phyloP scores from a whole-genome alignment of 2,797 vertebrate genomes.

The Smutsia temminckii region DNA sequence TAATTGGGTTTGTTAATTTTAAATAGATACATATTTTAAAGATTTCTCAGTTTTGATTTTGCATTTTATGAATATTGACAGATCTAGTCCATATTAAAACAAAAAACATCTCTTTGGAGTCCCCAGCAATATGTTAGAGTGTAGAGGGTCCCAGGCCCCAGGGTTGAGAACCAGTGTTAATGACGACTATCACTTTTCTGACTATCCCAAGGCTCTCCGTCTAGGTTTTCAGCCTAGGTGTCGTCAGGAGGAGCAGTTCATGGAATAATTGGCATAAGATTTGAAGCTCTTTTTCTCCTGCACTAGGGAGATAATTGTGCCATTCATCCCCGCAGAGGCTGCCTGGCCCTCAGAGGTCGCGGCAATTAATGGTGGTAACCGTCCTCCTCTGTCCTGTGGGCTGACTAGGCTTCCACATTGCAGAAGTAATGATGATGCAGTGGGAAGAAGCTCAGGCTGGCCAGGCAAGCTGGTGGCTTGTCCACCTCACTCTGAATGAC shows the following conservation, averaged over 20 bases:
- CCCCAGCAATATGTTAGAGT: neutral
- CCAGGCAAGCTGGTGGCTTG: neutral
- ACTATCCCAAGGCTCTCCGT: neutral
- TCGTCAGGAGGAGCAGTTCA: neutral
- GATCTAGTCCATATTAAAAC: too few species aligned
- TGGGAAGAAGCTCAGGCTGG: neutral
- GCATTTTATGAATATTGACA: neutral
- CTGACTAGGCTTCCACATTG: neutral
- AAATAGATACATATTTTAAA: neutral
- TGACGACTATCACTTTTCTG: neutral
- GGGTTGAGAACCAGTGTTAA: neutral
- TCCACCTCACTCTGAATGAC: neutral
- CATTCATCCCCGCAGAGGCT: neutral
- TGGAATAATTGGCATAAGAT: neutral
- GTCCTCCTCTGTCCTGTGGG: neutral
- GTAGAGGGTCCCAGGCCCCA: neutral
- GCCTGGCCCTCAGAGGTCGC: neutral
- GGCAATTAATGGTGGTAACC: too few species aligned
- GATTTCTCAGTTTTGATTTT: neutral
- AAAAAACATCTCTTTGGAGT: neutral
- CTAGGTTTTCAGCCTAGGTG: neutral
- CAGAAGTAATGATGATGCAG: fast-evolving
- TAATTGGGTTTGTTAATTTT: neutral
- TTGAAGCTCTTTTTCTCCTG: neutral
- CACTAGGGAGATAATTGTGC: neutral